Conservation (phyloP, 2,797 vertebrate species). For the Phataginus tetradactyla region DNA sequence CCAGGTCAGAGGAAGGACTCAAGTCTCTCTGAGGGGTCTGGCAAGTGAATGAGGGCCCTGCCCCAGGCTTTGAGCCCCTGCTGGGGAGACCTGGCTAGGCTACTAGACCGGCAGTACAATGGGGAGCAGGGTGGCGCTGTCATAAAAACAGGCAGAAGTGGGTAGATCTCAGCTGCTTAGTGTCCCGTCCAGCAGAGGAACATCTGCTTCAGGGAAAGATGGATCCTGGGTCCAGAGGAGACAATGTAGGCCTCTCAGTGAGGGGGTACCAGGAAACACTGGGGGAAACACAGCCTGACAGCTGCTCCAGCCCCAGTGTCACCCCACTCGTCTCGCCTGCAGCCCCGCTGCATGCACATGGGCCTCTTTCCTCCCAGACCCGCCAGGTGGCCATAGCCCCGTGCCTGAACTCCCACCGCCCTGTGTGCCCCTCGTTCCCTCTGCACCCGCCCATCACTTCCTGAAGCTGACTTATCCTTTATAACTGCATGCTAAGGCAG, state of each 20-base stretch:
- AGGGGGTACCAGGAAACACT: background rate
- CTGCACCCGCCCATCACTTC: background rate
- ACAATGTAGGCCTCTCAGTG: background rate
- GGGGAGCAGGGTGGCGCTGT: background rate
- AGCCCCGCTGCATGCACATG: background rate
- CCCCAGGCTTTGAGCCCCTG: too few species aligned
- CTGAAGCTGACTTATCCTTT: background rate
- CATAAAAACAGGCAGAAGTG: background rate
- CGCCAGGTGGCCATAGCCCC: too few species aligned
- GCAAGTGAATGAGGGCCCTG: background rate
- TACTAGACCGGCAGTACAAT: rapidly evolving
- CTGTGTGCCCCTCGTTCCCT: rapidly evolving
- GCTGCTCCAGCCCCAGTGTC: rapidly evolving
- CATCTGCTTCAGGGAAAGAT: background rate
- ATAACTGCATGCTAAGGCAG: background rate
- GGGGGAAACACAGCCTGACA: background rate
- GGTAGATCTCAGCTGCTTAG: rapidly evolving
- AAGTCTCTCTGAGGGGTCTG: background rate
- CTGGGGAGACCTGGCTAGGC: background rate
- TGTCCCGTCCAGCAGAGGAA: background rate
- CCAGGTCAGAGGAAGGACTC: background rate
- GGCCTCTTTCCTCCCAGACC: background rate
- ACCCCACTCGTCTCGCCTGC: background rate
- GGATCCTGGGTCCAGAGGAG: background rate
- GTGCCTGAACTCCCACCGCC: rapidly evolving